Percentiles rank a stretch among this genome's conserved stretches.
Evolutionary conservation across 2,113 vertebrate species (phyloP).

Genomic region (Oreochromis spilurus): DNA sequence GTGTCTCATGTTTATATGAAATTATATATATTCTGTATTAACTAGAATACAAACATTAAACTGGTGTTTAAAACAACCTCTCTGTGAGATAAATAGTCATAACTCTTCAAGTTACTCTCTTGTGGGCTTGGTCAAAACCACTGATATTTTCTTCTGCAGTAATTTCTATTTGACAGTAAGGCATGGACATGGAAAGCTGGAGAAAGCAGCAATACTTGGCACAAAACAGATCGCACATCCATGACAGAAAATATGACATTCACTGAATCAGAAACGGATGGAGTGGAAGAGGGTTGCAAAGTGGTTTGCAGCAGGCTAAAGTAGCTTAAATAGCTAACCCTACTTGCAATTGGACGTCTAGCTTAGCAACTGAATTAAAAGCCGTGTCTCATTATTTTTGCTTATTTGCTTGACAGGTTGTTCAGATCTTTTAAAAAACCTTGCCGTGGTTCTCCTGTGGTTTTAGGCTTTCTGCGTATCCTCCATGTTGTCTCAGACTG

Average conservation of each 20-base stretch:
- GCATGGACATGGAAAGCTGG: background rate
- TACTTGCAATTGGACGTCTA: rapidly evolving
- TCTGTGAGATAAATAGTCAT: background rate
- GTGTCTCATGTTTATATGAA: rapidly evolving
- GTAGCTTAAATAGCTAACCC: background rate
- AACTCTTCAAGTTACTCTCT: background rate
- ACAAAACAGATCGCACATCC: rapidly evolving
- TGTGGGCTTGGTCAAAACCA: background rate
- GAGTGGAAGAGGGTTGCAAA: background rate
- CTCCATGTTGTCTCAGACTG: background rate
- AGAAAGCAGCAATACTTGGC: background rate
- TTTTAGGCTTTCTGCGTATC: background rate
- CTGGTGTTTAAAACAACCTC: background rate
- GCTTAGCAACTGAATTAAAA: background rate
- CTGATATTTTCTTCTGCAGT: background rate
- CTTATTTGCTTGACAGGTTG: background rate
- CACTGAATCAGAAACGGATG: background rate
- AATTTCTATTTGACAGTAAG: background rate
- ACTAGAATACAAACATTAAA: background rate
- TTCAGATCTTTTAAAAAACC: rapidly evolving
- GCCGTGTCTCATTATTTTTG: rapidly evolving
- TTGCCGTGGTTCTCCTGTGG: background rate
- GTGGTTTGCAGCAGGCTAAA: background rate
- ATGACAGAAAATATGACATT: background rate
- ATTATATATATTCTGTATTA: background rate